Evolutionary conservation across 2,797 vertebrate genomes (phyloP), one percentile per base, ranked within the genome.

Genomic region (Halcyon badia): DNA sequence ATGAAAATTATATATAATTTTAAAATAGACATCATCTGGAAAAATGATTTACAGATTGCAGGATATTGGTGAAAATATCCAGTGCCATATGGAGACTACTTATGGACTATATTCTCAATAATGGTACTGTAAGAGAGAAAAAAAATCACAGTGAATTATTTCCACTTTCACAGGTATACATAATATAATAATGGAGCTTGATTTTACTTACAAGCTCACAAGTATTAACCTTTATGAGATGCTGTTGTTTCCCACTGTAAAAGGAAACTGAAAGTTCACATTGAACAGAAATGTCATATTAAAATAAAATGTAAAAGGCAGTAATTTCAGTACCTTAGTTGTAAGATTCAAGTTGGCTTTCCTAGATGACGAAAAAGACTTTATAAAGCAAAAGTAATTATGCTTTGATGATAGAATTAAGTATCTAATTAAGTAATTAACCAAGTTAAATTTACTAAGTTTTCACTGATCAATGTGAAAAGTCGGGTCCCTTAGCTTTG

Each of bases 31-130:
- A 92, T 94, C 22, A 75, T 56, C 25, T 94, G 68, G 83, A 70
- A 83, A 97, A 98, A 96, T 95, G 7, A 92, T 58, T 96, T 93
- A 70, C 90, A 95, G 75, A 90, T 72, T 95, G 31, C 51, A 91
- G 62, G 76, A 92, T 69, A 73, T 21, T 60, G 48, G 54, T 85
- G 84, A 94, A 87, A 96, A 92, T 89, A 84, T 69, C 72, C 52
- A 11, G 80, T 48, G 85, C 46, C 89, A 94, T 78, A 94, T 96
- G 96, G 91, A 97, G 94, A 82, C 51, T 78, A 92, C 96, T 97
- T 93, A 73, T 62, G 78, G 83, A 83, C 70, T 78, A 69, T 69
- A 90, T 78, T 84, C 75, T 94, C 73, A 82, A 61, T 58, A 83
- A 89, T 73, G 56, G 64, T 92, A 94, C 61, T 56, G 44, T 61